phyloP scores from a whole-genome alignment of 2,888 invertebrate genomes.

The Stegophylla sp. region DNA sequence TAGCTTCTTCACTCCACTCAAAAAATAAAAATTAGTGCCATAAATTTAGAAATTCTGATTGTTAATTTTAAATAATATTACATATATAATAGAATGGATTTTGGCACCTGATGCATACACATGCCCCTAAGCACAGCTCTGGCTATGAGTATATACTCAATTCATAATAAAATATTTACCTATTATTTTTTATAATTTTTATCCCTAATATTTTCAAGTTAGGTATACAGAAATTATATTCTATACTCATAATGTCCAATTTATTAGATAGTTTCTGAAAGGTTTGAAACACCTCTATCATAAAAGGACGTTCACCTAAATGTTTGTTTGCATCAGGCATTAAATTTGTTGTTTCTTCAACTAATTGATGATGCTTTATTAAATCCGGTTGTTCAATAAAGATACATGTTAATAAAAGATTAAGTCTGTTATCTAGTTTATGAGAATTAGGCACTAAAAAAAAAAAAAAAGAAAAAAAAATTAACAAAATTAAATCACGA shows the following conservation, averaged over 20 bases:
- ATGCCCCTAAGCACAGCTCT: no score
- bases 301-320: constrained; percentile 46
- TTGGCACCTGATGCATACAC: background rate
- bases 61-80: background rate
- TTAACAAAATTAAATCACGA: background rate
- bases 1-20: no score
- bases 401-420: constrained; percentile 42
- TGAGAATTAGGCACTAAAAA: constrained; percentile 41
- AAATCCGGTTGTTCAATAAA: constrained; percentile 44
- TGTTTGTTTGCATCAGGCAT: constrained; percentile 36
- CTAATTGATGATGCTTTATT: background rate
- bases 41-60: background rate
- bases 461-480: constrained; percentile 3
- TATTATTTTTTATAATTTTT: constrained; percentile 28
- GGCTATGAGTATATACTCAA: background rate
- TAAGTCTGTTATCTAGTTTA: constrained; percentile 46
- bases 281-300: constrained; percentile 27
- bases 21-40: no score
- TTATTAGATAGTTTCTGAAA: constrained; percentile 10
- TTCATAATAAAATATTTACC: constrained; percentile 31
- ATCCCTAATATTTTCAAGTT: constrained; percentile 44
- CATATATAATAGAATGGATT: background rate
- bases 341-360: background rate
- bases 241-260: constrained; percentile 15
- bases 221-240: constrained; percentile 46